Evolutionary conservation across 2,888 invertebrate species (phyloP).

Genomic region (Steromphala cineraria): DNA sequence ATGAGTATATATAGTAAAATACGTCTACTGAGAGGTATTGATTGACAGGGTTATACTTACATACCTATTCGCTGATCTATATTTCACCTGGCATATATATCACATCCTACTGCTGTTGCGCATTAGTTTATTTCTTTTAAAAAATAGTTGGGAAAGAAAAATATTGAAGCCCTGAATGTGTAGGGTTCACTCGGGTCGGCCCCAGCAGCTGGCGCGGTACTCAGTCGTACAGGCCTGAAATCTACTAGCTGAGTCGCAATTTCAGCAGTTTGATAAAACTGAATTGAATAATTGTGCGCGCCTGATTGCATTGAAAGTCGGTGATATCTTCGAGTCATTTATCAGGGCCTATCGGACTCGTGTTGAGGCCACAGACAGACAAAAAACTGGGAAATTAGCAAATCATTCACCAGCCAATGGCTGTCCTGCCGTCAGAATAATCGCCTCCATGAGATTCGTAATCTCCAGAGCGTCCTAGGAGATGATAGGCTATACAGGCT

Average conservation of each 20-base stretch:
- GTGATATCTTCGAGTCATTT: not conserved
- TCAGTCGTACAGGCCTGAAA: not conserved
- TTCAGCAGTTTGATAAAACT: not conserved
- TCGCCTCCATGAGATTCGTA: no score
- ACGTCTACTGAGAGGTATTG: no score
- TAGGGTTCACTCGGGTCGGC: not conserved
- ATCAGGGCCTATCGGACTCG: not conserved
- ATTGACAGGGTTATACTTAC: no score
- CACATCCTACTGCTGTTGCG: not conserved
- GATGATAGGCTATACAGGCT: no score
- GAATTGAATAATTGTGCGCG: not conserved
- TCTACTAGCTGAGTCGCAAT: not conserved
- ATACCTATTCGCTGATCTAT: no score
- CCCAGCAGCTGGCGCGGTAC: not conserved
- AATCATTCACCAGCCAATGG: no score
- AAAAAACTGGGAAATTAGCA: no score
- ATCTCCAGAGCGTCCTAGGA: no score
- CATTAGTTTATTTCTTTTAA: conserved; percentile 1
- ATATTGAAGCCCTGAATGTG: not conserved
- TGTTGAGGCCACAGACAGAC: no score
- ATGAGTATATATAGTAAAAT: no score
- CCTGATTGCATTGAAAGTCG: not conserved
- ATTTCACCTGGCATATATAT: not conserved
- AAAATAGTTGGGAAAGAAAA: not conserved
- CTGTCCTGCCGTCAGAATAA: no score